Percentiles rank a stretch among this genome's conserved stretches.
These are phyloP conservation scores for Acanthaster planci DNA, from an alignment of 35 echinoderm and acorn worm species.

Conservation along the genomic window DNA sequence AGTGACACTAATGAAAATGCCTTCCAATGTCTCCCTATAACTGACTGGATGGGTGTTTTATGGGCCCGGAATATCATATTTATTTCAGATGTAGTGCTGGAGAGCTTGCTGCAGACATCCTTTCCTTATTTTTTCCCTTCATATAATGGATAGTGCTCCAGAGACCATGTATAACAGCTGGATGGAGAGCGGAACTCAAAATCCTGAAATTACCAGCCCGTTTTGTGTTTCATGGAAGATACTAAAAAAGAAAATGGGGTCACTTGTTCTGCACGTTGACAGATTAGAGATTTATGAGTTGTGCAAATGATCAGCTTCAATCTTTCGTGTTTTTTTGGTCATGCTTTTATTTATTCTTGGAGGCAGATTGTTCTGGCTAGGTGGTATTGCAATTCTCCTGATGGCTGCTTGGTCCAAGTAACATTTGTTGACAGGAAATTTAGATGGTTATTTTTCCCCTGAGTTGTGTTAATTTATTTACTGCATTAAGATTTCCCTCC, in stretches of 20 bases:
- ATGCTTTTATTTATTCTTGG: neutral
- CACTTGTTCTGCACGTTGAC: constrained; percentile 9
- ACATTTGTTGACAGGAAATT: too few relatives aligned
- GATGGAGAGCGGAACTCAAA: neutral
- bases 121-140: neutral
- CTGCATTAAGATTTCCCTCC: too few relatives aligned
- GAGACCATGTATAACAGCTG: constrained; percentile 22
- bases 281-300: constrained; percentile 9
- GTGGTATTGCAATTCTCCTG: too few relatives aligned
- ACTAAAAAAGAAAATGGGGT: constrained; percentile 11
- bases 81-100: constrained; percentile 7
- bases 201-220: constrained; percentile 22
- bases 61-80: constrained; percentile 20
- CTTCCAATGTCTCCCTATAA: neutral
- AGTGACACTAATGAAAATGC: constrained; percentile 29
- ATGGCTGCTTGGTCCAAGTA: too few relatives aligned
- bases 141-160: neutral
- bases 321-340: neutral
- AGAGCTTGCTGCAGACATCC: neutral
- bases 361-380: too few relatives aligned
- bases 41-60: constrained; percentile 16
- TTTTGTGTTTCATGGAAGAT: constrained; percentile 9
- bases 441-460: too few relatives aligned
- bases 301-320: neutral
- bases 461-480: too few relatives aligned